A percentile compares a stretch with the other conserved stretches of the same genome.
These are phyloP conservation scores for Macrosteles quadrilineatus DNA, from an alignment of 1,140 invertebrate species.

Conservation along the genomic window DNA sequence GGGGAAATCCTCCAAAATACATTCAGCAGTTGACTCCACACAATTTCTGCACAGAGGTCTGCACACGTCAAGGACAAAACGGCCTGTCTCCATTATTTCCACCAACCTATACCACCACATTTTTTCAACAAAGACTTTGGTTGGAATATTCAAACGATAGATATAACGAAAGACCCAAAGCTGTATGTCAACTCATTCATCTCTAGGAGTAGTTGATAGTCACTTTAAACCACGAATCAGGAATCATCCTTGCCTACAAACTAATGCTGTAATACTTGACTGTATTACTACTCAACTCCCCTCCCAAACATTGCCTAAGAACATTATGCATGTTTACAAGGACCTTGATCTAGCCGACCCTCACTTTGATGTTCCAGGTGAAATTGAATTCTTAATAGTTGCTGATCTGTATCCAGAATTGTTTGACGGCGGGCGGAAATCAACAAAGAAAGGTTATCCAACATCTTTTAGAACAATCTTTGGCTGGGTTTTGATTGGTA, in stretches of 20 bases:
- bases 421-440: not conserved
- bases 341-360: constrained; percentile 27
- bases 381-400: constrained; percentile 31
- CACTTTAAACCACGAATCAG: not conserved
- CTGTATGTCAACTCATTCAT: no score
- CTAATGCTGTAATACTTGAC: not conserved
- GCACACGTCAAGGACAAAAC: no score
- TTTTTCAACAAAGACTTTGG: no score
- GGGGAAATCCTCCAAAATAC: no score
- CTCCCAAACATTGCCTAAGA: not conserved
- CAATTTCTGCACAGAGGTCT: no score
- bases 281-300: not conserved
- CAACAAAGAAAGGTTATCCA: not conserved
- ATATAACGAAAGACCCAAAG: no score
- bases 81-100: no score
- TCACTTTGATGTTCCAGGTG: constrained; percentile 6
- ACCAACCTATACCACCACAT: no score
- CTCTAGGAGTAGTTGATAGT: not conserved
- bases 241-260: not conserved
- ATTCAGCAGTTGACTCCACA: no score
- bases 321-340: not conserved
- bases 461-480: constrained; percentile 27
- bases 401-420: constrained; percentile 26
- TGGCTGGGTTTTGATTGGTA: constrained; percentile 31
- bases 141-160: no score